Percentiles rank a stretch among this genome's conserved stretches.
Evolutionary conservation across 2,797 vertebrate genomes (phyloP).

Genomic region (Macrochelys suwanniensis): DNA sequence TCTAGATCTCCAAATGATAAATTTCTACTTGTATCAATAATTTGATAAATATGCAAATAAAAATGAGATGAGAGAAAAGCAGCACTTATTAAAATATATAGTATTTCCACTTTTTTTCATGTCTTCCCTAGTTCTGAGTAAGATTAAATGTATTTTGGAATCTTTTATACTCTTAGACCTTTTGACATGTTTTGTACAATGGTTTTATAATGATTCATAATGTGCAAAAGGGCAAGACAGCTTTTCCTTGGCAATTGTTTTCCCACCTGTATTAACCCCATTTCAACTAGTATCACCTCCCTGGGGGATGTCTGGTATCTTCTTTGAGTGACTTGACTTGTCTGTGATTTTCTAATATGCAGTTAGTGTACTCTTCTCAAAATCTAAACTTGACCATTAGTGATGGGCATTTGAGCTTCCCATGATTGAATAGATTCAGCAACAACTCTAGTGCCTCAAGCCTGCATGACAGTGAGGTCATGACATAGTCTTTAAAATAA

Average conservation of each 20-base stretch:
- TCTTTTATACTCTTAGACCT: background rate
- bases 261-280: background rate
- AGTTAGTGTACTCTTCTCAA: background rate
- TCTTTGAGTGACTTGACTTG: background rate
- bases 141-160: background rate
- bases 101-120: background rate
- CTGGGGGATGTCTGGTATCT: background rate
- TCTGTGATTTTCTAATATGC: background rate
- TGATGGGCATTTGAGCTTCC: background rate
- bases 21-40: background rate
- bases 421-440: background rate
- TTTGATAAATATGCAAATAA: background rate
- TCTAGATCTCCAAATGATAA: background rate
- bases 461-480: background rate
- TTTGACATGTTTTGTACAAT: background rate
- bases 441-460: background rate
- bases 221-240: background rate
- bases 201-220: background rate
- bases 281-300: too few species aligned
- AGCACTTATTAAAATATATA: background rate
- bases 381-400: background rate
- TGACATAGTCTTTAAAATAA: background rate
- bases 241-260: background rate
- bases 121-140: background rate
- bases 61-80: background rate